A percentile compares a stretch with the other conserved stretches of the same genome.
Evolutionary conservation across 2,888 invertebrate species (phyloP).

Genomic region (Heliconius erato): DNA sequence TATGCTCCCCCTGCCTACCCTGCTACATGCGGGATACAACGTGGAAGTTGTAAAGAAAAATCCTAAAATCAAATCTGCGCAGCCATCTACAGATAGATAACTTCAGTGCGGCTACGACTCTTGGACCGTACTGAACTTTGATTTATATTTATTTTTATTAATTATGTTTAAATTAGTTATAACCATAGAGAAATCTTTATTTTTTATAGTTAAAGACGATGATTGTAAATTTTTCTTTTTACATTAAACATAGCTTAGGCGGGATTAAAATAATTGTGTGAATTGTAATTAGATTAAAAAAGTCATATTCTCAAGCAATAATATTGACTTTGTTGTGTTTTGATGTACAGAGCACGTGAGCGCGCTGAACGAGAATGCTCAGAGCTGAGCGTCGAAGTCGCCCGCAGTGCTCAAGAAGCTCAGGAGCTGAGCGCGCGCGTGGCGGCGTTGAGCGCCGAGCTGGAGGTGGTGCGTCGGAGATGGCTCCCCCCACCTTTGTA

Average conservation of each 20-base stretch:
- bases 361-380: conserved; percentile 53
- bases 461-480: conserved; percentile 64
- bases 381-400: conserved; percentile 56
- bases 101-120: too few relatives aligned
- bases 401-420: conserved; percentile 46
- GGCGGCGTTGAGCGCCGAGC: conserved; percentile 57
- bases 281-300: too few relatives aligned
- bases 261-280: too few relatives aligned
- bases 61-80: not conserved
- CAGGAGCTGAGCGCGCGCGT: conserved; percentile 54
- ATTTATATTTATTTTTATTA: too few relatives aligned
- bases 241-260: too few relatives aligned
- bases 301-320: too few relatives aligned
- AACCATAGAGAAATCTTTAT: too few relatives aligned
- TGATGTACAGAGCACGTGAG: conserved; percentile 54
- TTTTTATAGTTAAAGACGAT: too few relatives aligned
- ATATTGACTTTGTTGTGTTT: not conserved
- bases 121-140: too few relatives aligned
- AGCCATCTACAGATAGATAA: too few relatives aligned
- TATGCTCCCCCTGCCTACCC: not conserved
- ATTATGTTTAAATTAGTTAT: too few relatives aligned
- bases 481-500: conserved; percentile 78
- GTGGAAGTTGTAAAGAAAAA: not conserved
- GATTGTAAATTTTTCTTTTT: too few relatives aligned
- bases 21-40: not conserved